A percentile compares a stretch with the other conserved stretches of the same genome.
phyloP scores from a whole-genome alignment of 2,113 vertebrate genomes.

The Malurus elegans region DNA sequence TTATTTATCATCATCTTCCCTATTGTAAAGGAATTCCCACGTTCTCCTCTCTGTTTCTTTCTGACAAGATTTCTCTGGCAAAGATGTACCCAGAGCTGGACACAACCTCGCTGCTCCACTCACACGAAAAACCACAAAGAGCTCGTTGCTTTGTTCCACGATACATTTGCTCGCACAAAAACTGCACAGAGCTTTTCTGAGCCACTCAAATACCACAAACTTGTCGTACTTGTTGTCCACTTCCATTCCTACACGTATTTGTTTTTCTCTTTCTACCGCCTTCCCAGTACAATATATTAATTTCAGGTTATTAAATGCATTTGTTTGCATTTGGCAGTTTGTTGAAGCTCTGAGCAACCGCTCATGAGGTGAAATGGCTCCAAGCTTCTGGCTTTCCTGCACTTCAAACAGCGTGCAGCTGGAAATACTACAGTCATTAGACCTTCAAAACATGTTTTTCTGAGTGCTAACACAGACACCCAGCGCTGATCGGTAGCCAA shows the following conservation, averaged over 20 bases:
- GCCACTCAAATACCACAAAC: constrained; percentile 35
- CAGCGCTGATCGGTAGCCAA: not conserved
- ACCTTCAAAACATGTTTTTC: constrained; percentile 40
- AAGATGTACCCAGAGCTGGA: not conserved
- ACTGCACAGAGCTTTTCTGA: not conserved
- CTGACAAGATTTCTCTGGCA: not conserved
- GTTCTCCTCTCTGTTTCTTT: not conserved
- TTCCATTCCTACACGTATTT: constrained; percentile 5
- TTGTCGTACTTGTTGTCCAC: constrained; percentile 47
- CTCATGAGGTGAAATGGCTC: constrained; percentile 37
- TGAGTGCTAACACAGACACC: not conserved
- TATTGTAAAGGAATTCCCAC: not conserved
- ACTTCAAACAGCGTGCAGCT: constrained; percentile 24
- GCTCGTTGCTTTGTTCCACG: not conserved
- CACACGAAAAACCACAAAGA: not conserved
- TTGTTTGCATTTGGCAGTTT: constrained; percentile 50
- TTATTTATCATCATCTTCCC: not conserved
- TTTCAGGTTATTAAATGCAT: constrained; percentile 61
- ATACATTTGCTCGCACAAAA: not conserved
- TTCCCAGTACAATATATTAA: constrained; percentile 46
- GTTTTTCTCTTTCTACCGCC: constrained; percentile 5
- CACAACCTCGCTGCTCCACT: not conserved
- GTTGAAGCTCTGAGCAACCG: constrained; percentile 55
- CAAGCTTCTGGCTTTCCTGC: not conserved
- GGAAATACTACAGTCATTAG: constrained; percentile 10